These are phyloP conservation scores for Etheostoma perlongum DNA, from an alignment of 2,797 vertebrate genomes.

Conservation along the genomic window DNA sequence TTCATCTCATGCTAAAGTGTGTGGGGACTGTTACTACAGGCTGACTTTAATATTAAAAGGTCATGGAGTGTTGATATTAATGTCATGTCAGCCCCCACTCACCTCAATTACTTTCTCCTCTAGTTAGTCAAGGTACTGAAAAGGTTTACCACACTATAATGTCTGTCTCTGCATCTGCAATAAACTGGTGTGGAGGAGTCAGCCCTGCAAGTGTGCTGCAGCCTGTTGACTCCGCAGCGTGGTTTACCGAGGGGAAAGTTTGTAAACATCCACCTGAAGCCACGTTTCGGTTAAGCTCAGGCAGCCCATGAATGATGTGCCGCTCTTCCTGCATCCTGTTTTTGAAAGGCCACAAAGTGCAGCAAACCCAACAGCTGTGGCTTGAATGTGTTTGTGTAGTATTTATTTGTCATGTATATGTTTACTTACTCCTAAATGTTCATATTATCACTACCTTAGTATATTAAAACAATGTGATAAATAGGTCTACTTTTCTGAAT, in stretches of 20 bases:
- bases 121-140: conserved; percentile 5
- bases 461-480: background rate
- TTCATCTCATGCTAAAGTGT: background rate
- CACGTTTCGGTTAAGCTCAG: conserved; percentile 28
- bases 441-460: background rate
- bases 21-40: background rate
- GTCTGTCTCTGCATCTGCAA: background rate
- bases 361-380: conserved; percentile 27
- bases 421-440: background rate
- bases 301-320: conserved; percentile 28
- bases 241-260: conserved; percentile 60
- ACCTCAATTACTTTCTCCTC: background rate
- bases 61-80: background rate
- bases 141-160: conserved; percentile 13
- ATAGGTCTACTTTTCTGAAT: too few species aligned
- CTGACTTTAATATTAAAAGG: conserved; percentile 5
- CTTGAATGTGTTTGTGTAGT: background rate
- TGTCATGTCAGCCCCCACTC: conserved; percentile 15
- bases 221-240: background rate
- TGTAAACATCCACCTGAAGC: conserved; percentile 38
- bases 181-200: background rate
- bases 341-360: conserved; percentile 39
- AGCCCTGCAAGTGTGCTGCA: background rate
- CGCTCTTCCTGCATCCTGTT: conserved; percentile 56
- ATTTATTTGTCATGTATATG: background rate